A percentile compares a stretch with the other conserved stretches of the same genome.
phyloP scores from a whole-genome alignment of 2,113 vertebrate genomes.

The Bolborhynchus lineola region DNA sequence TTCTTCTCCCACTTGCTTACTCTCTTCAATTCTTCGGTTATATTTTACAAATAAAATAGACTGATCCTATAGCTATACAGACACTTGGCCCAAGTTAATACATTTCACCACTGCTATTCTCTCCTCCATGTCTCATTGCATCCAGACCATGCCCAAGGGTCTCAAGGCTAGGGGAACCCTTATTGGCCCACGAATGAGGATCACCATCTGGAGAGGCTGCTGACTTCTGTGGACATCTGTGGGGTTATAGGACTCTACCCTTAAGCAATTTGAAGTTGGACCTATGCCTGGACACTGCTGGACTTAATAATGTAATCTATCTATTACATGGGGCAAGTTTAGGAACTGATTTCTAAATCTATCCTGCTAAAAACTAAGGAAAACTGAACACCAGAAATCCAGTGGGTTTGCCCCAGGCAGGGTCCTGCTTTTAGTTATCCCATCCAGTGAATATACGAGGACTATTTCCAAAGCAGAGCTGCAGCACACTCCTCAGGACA shows the following conservation, averaged over 20 bases:
- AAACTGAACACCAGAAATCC: not conserved
- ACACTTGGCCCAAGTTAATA: not conserved
- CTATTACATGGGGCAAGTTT: not conserved
- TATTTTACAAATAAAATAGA: not conserved
- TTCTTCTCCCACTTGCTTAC: not conserved
- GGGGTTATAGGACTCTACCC: not conserved
- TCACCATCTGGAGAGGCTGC: not conserved
- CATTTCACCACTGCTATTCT: not conserved
- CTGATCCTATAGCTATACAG: not conserved
- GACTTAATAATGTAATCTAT: not conserved
- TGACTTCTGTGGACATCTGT: not conserved
- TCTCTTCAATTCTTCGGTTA: not conserved
- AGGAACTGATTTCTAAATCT: not conserved
- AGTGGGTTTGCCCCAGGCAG: not conserved
- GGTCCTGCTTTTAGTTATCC: not conserved
- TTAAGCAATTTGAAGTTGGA: not conserved
- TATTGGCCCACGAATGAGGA: not conserved
- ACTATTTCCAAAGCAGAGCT: not conserved
- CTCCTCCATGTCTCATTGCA: not conserved
- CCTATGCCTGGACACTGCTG: not conserved
- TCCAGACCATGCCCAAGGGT: not conserved
- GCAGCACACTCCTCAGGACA: not conserved
- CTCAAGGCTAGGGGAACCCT: not conserved
- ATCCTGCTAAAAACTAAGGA: not conserved
- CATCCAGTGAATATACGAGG: not conserved